A percentile compares a stretch with the other conserved stretches of the same genome.
These are phyloP conservation scores for Gallinago stenura DNA, from an alignment of 2,797 vertebrate genomes.

Conservation along the genomic window DNA sequence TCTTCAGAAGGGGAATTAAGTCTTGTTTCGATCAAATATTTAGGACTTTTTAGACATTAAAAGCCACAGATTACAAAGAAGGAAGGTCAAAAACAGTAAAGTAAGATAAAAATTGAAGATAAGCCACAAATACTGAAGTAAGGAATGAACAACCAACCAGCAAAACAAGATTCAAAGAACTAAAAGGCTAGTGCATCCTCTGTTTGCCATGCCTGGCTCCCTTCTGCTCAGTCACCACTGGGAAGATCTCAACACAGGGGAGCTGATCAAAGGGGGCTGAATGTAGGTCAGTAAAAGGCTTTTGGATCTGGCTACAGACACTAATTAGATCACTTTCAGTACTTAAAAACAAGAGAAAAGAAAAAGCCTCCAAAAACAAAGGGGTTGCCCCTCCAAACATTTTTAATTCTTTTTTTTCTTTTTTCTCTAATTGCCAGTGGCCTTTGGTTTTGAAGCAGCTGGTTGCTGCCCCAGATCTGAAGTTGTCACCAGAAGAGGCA, in stretches of 20 bases:
- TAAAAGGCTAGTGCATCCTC: slow-evolving; percentile 12
- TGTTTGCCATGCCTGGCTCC: not conserved
- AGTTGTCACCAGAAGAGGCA: not conserved
- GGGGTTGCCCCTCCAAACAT: not conserved
- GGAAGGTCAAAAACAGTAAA: slow-evolving; percentile 16
- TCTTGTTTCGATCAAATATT: slow-evolving; percentile 66
- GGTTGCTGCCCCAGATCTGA: not conserved
- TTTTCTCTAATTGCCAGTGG: not conserved
- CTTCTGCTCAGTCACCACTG: not conserved
- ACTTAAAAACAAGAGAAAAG: not conserved
- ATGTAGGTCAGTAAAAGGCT: slow-evolving; percentile 46
- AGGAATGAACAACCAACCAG: slow-evolving; percentile 28
- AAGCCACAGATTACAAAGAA: slow-evolving; percentile 57
- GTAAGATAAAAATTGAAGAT: slow-evolving; percentile 45
- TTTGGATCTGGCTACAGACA: slow-evolving; percentile 14
- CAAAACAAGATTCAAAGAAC: slow-evolving; percentile 47
- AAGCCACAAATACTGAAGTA: slow-evolving; percentile 36
- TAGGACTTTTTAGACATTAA: slow-evolving; percentile 54
- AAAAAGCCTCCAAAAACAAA: not conserved
- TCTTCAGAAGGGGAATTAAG: not conserved
- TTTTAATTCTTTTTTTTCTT: not conserved
- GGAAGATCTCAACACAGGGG: not conserved
- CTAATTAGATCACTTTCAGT: slow-evolving; percentile 51
- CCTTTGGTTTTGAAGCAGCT: not conserved
- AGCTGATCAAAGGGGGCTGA: slow-evolving; percentile 35